phyloP scores from a whole-genome alignment of 2,888 invertebrate species.

The Leptopilina syphax region DNA sequence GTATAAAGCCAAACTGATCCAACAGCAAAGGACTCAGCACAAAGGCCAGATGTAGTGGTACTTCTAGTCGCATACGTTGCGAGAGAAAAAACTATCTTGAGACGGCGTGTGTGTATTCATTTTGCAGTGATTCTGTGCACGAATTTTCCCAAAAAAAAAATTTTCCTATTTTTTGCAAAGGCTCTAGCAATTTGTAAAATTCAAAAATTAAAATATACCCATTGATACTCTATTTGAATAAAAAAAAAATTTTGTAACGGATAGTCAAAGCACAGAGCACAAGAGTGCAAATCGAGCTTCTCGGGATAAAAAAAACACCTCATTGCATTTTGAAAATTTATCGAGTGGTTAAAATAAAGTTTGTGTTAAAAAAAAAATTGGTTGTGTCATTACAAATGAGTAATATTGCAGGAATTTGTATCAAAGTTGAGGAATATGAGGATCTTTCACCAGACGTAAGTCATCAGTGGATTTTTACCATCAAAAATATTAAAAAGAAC shows the following conservation, averaged over 20 bases:
- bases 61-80: slow-evolving; percentile 74
- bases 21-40: slow-evolving; percentile 70
- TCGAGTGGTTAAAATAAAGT: background rate
- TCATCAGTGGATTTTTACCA: slow-evolving; percentile 1
- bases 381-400: slow-evolving; percentile 40
- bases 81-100: slow-evolving; percentile 72
- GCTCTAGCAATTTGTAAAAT: too few species aligned
- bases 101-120: slow-evolving; percentile 54
- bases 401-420: slow-evolving; percentile 61
- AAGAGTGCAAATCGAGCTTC: slow-evolving; percentile 24
- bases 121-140: slow-evolving; percentile 57
- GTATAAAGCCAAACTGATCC: slow-evolving; percentile 73
- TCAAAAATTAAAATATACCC: too few species aligned
- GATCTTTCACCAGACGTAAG: slow-evolving; percentile 58
- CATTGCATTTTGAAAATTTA: background rate
- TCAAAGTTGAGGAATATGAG: slow-evolving; percentile 67
- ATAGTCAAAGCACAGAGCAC: slow-evolving; percentile 68
- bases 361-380: slow-evolving; percentile 29
- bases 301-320: slow-evolving; percentile 2
- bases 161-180: background rate
- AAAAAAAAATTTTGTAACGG: slow-evolving; percentile 45
- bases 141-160: slow-evolving; percentile 51
- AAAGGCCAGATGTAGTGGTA: slow-evolving; percentile 73
- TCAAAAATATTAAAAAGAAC: background rate
- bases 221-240: too few species aligned